phyloP scores from a whole-genome alignment of 2,797 vertebrate genomes.

The Sebastes hubbsi region DNA sequence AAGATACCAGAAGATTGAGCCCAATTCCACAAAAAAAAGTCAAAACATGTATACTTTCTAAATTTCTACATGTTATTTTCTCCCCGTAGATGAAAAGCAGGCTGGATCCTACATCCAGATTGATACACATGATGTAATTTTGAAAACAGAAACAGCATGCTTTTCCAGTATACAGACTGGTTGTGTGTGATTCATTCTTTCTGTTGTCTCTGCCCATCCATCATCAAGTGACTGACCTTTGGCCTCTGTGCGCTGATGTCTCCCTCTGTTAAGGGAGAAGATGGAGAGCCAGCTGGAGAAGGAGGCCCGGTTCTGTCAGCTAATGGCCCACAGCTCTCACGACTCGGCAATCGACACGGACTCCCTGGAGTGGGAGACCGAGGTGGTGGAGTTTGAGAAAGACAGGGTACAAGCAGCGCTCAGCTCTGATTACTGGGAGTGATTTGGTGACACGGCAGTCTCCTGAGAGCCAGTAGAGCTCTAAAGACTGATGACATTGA shows the following conservation, averaged over 20 bases:
- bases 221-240: conserved; percentile 45
- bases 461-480: conserved; percentile 8
- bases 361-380: conserved; percentile 98
- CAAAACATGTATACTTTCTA: not conserved
- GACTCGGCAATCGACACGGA: conserved; percentile 98
- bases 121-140: not conserved
- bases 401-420: conserved; percentile 86
- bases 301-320: conserved; percentile 93
- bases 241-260: conserved; percentile 37
- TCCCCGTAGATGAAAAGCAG: not conserved
- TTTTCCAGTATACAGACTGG: not conserved
- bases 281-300: conserved; percentile 96
- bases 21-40: not conserved
- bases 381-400: conserved; percentile 98
- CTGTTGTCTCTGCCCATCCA: conserved; percentile 8
- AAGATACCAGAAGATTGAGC: not conserved
- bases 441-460: conserved; percentile 19
- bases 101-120: not conserved
- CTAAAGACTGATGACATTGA: conserved; percentile 8
- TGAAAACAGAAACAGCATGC: accelerated
- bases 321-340: conserved; percentile 97
- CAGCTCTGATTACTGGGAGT: conserved; percentile 24
- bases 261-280: conserved; percentile 87
- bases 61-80: not conserved
- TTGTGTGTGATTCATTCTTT: not conserved